Evolutionary conservation across 2,888 invertebrate species (phyloP).

Genomic region (Meandrusa payeni): DNA sequence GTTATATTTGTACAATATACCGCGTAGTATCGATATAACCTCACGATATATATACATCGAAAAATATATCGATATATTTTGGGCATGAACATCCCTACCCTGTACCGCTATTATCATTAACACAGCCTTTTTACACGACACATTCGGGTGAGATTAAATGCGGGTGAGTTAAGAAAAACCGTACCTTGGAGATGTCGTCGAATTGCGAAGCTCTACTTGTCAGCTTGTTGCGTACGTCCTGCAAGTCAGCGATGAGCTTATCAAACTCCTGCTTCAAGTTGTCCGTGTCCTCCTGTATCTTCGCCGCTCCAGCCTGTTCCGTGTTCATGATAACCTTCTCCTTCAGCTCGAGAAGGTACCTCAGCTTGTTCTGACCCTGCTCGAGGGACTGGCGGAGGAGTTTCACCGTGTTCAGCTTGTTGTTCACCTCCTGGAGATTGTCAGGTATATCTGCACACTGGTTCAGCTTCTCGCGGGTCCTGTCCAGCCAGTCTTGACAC

Average conservation of each 20-base stretch:
- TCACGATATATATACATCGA: no score
- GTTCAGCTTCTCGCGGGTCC: conserved; percentile 91
- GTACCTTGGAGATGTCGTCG: conserved; percentile 91
- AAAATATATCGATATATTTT: no score
- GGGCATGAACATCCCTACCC: no score
- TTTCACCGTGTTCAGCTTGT: conserved; percentile 92
- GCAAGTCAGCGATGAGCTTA: conserved; percentile 89
- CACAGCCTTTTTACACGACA: no score
- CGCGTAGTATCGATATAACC: no score
- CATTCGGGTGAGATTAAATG: no score
- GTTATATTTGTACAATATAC: no score
- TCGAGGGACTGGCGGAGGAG: conserved; percentile 94
- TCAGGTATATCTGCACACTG: conserved; percentile 91
- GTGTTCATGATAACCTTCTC: conserved; percentile 97
- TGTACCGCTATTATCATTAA: no score
- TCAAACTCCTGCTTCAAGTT: conserved; percentile 94
- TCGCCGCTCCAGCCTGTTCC: conserved; percentile 91
- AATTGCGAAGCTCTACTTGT: conserved; percentile 88
- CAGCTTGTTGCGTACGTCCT: conserved; percentile 88
- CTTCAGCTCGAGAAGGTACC: conserved; percentile 92
- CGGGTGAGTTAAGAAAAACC: no score
- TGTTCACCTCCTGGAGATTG: conserved; percentile 91
- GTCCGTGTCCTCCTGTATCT: conserved; percentile 95
- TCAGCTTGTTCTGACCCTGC: conserved; percentile 87
- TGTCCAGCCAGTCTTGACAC: conserved; percentile 95